Conservation (phyloP, 2,797 vertebrate species). For the Eremophila alpestris region DNA sequence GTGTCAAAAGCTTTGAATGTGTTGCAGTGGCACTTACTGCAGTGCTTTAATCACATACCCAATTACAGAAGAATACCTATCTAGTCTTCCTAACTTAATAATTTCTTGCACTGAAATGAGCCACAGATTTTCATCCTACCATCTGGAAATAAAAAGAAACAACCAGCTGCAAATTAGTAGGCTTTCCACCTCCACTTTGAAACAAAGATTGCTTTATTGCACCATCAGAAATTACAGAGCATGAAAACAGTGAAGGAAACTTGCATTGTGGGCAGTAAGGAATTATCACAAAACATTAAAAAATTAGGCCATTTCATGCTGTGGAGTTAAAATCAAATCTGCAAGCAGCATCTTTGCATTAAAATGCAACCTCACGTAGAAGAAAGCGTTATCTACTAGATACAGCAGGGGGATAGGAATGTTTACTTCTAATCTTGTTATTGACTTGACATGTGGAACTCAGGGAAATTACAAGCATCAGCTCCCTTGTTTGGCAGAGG, state of each 20-base stretch:
- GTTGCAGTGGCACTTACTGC: background rate
- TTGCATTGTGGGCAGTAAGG: background rate
- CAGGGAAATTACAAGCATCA: background rate
- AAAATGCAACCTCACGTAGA: background rate
- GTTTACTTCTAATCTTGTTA: constrained; percentile 10
- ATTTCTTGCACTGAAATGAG: background rate
- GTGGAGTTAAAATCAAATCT: background rate
- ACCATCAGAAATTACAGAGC: background rate
- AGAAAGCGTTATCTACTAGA: background rate
- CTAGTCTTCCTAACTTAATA: background rate
- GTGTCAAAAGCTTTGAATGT: background rate
- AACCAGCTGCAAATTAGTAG: constrained; percentile 23
- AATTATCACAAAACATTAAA: background rate
- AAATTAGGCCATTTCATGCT: background rate
- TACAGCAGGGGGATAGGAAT: background rate
- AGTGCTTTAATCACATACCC: background rate
- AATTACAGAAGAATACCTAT: background rate
- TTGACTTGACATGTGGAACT: background rate
- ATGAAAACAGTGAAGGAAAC: background rate
- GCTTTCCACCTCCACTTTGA: constrained; percentile 9
- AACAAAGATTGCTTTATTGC: constrained; percentile 16
- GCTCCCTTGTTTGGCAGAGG: background rate
- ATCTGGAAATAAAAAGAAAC: constrained; percentile 3
- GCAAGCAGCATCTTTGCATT: background rate
- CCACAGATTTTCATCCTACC: background rate